These are phyloP conservation scores for Oryctolagus cuniculus DNA, from an alignment of 2,113 vertebrate genomes.

Conservation along the genomic window DNA sequence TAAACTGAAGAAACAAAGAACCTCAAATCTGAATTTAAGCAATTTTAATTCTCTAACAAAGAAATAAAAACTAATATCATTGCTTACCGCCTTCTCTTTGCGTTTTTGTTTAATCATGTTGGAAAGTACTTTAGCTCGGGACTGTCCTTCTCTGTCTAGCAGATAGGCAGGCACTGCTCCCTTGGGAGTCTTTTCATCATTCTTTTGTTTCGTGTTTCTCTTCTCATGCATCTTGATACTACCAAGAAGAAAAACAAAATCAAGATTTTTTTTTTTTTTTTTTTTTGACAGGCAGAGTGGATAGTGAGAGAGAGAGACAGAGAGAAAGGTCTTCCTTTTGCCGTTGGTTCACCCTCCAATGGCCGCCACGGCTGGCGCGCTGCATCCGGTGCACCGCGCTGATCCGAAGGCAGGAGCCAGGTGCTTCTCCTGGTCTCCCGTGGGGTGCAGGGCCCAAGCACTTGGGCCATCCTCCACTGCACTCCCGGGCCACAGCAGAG, in stretches of 20 bases:
- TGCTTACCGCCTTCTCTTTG: slow-evolving; percentile 99
- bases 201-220: slow-evolving; percentile 96
- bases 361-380: no score
- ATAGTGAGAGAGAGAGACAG: no score
- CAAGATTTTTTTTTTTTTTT: no score
- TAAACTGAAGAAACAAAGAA: slow-evolving; percentile 37
- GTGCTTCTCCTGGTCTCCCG: no score
- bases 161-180: slow-evolving; percentile 97
- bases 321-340: no score
- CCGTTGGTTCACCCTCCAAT: no score
- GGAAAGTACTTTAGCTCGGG: slow-evolving; percentile 96
- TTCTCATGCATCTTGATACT: slow-evolving; percentile 99
- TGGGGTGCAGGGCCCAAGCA: no score
- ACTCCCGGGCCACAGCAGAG: no score
- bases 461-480: no score
- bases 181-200: slow-evolving; percentile 96
- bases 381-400: no score
- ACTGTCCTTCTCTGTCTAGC: slow-evolving; percentile 97
- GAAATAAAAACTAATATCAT: not conserved
- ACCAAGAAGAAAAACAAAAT: slow-evolving; percentile 53
- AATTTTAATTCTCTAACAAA: not conserved
- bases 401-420: no score
- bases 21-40: slow-evolving; percentile 26
- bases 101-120: slow-evolving; percentile 99
- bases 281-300: no score